Conservation (phyloP, 2,797 vertebrate genomes). For the Taeniopygia guttata region DNA sequence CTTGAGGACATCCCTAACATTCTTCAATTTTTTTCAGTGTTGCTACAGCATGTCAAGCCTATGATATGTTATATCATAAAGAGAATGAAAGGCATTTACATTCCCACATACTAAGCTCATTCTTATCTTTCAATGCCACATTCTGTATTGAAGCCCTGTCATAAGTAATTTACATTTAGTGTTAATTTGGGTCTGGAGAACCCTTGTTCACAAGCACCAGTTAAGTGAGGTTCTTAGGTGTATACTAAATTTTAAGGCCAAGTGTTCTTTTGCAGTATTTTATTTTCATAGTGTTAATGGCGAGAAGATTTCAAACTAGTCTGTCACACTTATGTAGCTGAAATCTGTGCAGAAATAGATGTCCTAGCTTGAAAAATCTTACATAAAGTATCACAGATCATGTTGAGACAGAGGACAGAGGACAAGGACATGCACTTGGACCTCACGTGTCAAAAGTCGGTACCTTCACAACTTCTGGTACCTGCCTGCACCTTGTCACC, state of each 20-base stretch:
- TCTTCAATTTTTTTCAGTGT: neutral
- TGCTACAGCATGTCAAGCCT: neutral
- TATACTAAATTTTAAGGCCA: neutral
- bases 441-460: rapidly evolving
- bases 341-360: neutral
- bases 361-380: neutral
- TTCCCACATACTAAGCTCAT: neutral
- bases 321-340: neutral
- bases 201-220: neutral
- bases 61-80: neutral
- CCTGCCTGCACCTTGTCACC: neutral
- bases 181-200: neutral
- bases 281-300: neutral
- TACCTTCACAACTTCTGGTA: neutral
- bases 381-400: neutral
- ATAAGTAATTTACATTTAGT: neutral
- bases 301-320: neutral
- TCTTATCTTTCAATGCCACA: neutral
- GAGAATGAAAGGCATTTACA: neutral
- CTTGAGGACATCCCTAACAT: neutral
- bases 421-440: neutral
- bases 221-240: neutral
- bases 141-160: neutral
- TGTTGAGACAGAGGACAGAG: neutral
- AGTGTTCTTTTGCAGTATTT: neutral